phyloP scores from a whole-genome alignment of 2,797 vertebrate species.

The Oceanodroma leucorhoa region DNA sequence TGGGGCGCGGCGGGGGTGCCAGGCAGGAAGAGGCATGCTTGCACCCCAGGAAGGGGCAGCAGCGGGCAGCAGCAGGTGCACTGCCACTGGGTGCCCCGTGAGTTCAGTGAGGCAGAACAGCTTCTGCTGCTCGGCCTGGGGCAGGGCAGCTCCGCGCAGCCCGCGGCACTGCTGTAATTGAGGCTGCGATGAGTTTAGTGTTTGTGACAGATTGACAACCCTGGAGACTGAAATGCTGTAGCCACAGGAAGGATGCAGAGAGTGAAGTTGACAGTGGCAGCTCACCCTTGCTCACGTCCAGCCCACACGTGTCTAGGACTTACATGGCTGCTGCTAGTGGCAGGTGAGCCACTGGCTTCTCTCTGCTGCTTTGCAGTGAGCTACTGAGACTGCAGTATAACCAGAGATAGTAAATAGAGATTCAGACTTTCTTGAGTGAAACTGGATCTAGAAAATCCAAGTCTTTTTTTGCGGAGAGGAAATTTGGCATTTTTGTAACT shows the following conservation, averaged over 20 bases:
- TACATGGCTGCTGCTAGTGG: neutral
- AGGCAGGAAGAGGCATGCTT: neutral
- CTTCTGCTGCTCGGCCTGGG: neutral
- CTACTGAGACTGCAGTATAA: neutral
- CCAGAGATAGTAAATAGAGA: neutral
- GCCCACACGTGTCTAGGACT: neutral
- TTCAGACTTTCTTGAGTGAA: neutral
- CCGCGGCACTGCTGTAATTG: rapidly evolving
- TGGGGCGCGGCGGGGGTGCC: rapidly evolving
- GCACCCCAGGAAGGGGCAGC: neutral
- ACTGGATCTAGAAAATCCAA: neutral
- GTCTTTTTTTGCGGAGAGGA: rapidly evolving
- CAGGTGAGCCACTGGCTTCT: neutral
- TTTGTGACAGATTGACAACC: neutral
- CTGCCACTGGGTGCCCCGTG: neutral
- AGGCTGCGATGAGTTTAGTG: neutral
- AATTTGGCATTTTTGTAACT: neutral
- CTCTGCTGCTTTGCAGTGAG: neutral
- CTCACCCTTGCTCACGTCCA: neutral
- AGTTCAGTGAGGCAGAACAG: neutral
- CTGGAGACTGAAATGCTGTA: neutral
- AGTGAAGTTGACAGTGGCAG: neutral
- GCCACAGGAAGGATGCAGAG: neutral
- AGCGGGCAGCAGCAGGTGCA: neutral
- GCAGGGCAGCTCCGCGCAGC: neutral